Evolutionary conservation across 2,888 invertebrate genomes (phyloP), one percentile per base, ranked within the genome.

Genomic region (Cryptus viduatorius): DNA sequence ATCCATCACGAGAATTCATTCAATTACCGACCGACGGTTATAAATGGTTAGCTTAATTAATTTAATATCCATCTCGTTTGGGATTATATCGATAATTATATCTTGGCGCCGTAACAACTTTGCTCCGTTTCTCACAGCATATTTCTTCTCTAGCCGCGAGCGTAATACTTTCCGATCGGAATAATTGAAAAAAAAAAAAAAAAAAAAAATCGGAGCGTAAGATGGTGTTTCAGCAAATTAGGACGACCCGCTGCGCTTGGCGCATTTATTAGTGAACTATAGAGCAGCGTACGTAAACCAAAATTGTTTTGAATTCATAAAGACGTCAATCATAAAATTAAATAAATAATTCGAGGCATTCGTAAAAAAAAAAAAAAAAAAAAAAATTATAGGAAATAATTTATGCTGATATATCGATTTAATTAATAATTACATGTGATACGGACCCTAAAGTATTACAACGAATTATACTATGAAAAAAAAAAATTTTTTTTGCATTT

Each of bases 71-170:
- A 42, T 44, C 46, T 19, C 73, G 48, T 10, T 24, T 24, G 48
- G 72, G 67, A 69, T 69, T 68, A 44, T 59, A 72, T 81, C 68
- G 59, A 19, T 73, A 77, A 84, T 84, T 77, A 61, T 64, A 78
- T 69, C 80, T 53, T 53, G 80, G 76, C 80, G 83, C 72, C 80
- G 61, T 50, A 24, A 14, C 69, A 12, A 68, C 80, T 77, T 80
- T 67, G 83, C 72, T 77, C 80, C 67, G 42, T 72, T 84, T 77
- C 77, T 73, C 77, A 78, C 73, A 72, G 61, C 37, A 44, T 42
- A 73, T 48, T 50, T 29, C 44, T 10, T 16, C 10, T 42, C 14
- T 4, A 12, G 24, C 59, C 7, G 8, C 42, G 44, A 7, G 29
- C 24, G 53, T 19, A 16, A 53, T 37, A 7, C 53, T 19, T 19